Base-by-base conservation (phyloP, 2,888 invertebrate genomes). In the Chromoteleia sp. region DNA sequence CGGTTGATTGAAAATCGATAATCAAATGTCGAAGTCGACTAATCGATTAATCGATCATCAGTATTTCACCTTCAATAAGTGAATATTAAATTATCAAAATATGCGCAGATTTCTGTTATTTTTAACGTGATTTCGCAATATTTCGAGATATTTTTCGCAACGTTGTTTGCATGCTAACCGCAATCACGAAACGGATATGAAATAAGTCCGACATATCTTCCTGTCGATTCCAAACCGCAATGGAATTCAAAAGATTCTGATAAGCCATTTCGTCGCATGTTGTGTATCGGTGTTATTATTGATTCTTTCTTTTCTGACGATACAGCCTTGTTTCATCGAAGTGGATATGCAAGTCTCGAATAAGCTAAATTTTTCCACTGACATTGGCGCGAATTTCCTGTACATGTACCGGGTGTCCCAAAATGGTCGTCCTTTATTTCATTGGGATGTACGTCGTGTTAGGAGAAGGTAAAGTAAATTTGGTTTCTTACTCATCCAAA, bases 231-330 rank as follows among this genome's bases (percentile, higher is more conserved):
- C 59, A 79, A 65, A 48, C 79, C 59, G 33, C 73, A 67, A 33
- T 45, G 67, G 79, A 67, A 79, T 79, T 67, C 79, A 52, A 79
- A 79, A 73, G 67, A 67, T 79, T 79, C 67, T 79, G 79, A 79
- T 79, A 79, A 79, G 73, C 73, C 43, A 79, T 79, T 71, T 58
- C 54, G 45, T 65, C 43, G 59, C 25, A 45, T 54, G 73, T 43
- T 43, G 19, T 54, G 56, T 54, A 50, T 43, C 45, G 61, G 14
- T 41, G 58, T 65, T 71, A 58, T 78, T 78, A 71, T 78, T 71
- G 77, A 71, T 70, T 70, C 70, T 70, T 70, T 43, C 43, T 63
- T 54, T 56, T 21, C 15, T 45, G 14, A 36, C 54, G 36, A 30
- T 15, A n/a, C 33, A 29, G 36, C 17, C 54, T 71, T 70, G 77